These are phyloP conservation scores for Drosophila lacertosa DNA, from an alignment of 1,140 invertebrate genomes.

Conservation along the genomic window DNA sequence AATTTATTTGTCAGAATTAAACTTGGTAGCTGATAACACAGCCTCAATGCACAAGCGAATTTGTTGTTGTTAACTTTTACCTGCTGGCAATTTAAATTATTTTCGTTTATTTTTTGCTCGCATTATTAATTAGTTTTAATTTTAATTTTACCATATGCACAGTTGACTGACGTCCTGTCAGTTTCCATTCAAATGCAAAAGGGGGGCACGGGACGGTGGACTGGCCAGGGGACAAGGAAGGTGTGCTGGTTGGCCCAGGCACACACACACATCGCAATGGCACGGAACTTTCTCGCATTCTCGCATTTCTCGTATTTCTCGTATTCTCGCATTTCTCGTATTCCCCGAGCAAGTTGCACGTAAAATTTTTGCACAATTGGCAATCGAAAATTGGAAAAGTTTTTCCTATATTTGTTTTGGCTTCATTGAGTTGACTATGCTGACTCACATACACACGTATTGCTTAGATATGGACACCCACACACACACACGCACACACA, in stretches of 20 bases:
- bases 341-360: constrained; percentile 68
- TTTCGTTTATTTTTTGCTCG: constrained; percentile 1
- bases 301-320: constrained; percentile 64
- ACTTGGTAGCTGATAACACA: not conserved
- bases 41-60: not conserved
- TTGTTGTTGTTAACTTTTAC: not conserved
- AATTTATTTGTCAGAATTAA: constrained; percentile 50
- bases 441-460: constrained; percentile 26
- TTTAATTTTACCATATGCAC: constrained; percentile 22
- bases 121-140: constrained; percentile 25
- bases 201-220: too few species aligned
- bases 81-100: constrained; percentile 31
- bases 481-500: constrained; percentile 22
- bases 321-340: constrained; percentile 64
- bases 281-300: constrained; percentile 64
- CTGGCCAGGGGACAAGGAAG: not conserved
- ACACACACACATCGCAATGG: constrained; percentile 58
- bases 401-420: constrained; percentile 82
- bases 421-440: constrained; percentile 74
- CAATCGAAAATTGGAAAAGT: constrained; percentile 83
- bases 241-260: not conserved
- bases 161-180: constrained; percentile 23
- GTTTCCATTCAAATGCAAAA: constrained; percentile 16
- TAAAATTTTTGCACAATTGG: constrained; percentile 76
- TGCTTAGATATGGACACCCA: constrained; percentile 36